Percentiles rank a stretch among this genome's conserved stretches.
These are phyloP conservation scores for Dryoscopus gambensis DNA, from an alignment of 2,113 vertebrate genomes.

Conservation along the genomic window DNA sequence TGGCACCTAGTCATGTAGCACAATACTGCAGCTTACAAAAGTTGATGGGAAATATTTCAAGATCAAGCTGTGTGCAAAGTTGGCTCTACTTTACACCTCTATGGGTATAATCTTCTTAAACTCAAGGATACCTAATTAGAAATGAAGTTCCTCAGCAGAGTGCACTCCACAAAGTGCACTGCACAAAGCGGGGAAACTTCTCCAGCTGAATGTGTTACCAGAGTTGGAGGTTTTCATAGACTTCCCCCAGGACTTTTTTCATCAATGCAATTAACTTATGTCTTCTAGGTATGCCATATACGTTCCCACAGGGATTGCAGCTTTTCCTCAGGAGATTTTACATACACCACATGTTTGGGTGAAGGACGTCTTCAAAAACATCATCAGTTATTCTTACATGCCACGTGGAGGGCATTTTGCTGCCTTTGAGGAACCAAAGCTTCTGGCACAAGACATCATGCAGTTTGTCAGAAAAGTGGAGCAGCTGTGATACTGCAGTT, in stretches of 20 bases:
- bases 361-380: slow-evolving; percentile 66
- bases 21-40: not conserved
- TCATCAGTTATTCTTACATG: slow-evolving; percentile 80
- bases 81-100: not conserved
- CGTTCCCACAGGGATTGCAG: slow-evolving; percentile 81
- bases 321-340: slow-evolving; percentile 76
- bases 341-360: slow-evolving; percentile 77
- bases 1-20: not conserved
- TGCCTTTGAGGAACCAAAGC: slow-evolving; percentile 83
- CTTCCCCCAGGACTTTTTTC: not conserved
- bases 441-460: slow-evolving; percentile 78
- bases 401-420: slow-evolving; percentile 84
- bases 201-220: not conserved
- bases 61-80: not conserved
- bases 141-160: not conserved
- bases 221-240: not conserved
- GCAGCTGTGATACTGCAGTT: slow-evolving; percentile 7
- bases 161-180: not conserved
- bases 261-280: not conserved
- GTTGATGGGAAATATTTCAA: not conserved
- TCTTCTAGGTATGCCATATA: slow-evolving; percentile 65
- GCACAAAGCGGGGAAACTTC: not conserved
- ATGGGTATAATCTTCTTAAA: not conserved
- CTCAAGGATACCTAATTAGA: not conserved
- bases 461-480: slow-evolving; percentile 82